Conservation (phyloP, 2,888 invertebrate genomes). For the Drosophila mercatorum region DNA sequence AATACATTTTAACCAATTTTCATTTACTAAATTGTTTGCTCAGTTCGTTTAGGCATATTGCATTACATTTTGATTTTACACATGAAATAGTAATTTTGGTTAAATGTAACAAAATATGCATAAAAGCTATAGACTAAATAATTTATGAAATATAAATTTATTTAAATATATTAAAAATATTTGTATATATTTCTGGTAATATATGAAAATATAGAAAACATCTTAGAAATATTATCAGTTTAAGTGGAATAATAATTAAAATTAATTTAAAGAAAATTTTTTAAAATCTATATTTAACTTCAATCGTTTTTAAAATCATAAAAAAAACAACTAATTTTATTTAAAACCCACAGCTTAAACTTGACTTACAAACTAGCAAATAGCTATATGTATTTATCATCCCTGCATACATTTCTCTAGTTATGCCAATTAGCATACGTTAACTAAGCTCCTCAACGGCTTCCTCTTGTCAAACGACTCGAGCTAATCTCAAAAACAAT, state of each 20-base stretch:
- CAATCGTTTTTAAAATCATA: no score
- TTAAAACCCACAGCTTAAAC: neutral
- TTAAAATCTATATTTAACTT: neutral
- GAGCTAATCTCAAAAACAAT: conserved; percentile 11
- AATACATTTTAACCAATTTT: no score
- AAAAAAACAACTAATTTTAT: neutral
- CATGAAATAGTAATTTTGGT: neutral
- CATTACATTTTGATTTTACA: neutral
- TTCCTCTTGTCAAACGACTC: conserved; percentile 21
- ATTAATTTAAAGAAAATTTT: no score
- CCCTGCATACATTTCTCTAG: neutral
- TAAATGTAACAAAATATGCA: no score
- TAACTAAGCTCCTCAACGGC: neutral
- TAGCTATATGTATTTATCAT: neutral
- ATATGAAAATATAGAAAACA: neutral
- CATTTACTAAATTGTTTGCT: neutral
- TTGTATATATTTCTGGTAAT: neutral
- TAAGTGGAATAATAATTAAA: no score
- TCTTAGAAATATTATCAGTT: no score
- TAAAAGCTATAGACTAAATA: no score
- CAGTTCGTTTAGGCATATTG: neutral
- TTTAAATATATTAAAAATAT: no score
- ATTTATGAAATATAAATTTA: neutral
- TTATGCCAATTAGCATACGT: neutral
- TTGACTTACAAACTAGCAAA: neutral